Base-by-base conservation (phyloP, 2,888 invertebrate genomes). In the Empis stercorea region DNA sequence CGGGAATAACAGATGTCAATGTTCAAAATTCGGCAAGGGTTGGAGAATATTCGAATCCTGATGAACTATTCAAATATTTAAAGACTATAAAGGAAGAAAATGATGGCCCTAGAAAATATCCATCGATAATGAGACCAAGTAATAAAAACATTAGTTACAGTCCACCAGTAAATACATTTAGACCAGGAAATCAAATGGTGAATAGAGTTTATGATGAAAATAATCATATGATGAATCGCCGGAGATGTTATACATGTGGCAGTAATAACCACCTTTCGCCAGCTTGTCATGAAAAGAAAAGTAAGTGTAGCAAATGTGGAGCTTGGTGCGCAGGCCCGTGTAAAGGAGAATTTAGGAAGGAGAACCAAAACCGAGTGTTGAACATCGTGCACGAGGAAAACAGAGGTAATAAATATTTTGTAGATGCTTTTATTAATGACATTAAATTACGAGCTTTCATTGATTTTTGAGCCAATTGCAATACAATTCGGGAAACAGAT, bases 11-110 rank as follows among this genome's bases (percentile, higher is more conserved):
- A 10, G 49, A 47, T 32, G 30, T 37, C 20, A 36, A 38, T 4
- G 30, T 51, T 10, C 44, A 49, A 45, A 23, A 45, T 5, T 38
- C 47, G 16, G 48, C 47, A 30, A 42, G 47, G 17, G 48, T 47
- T 15, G 45, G 44, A 5, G 36, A 46, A 27, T 49, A 46, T 32
- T 15, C 47, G 16, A 42, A 30, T 1, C 51, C 51, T 1, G 51
- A 48, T 32, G 38, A 46, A 10, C 27, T 51, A 1, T 42, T 48
- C 4, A 41, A 44, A 38, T 51, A 45, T 47, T 41, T 51, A 3
- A 51, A 47, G 16, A 45, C 48, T n/a, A n/a, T 51, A 0, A 42
- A 30, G 14, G 34, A 20, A 17, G 44, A 43, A 14, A 30, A 1
- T 14, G 6, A 43, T 10, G 17, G 13, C 5, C 5, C 5, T 20